Evolutionary conservation across 2,797 vertebrate genomes (phyloP).

Genomic region (Gymnoscopelus microlampas): DNA sequence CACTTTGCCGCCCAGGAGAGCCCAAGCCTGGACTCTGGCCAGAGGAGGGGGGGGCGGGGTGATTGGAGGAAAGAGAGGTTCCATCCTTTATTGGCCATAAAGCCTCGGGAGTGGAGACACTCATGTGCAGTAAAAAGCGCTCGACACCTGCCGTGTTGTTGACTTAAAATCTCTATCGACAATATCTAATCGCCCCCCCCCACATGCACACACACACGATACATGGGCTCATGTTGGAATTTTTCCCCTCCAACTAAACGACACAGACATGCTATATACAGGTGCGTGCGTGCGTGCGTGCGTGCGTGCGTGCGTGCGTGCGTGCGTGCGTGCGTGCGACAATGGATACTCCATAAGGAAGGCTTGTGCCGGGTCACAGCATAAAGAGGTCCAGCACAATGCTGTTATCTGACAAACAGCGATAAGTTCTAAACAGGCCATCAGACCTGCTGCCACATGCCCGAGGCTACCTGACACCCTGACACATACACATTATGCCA

Average conservation of each 20-base stretch:
- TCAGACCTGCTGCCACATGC: conserved; percentile 58
- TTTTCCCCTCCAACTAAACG: conserved; percentile 64
- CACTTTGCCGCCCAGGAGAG: conserved; percentile 1
- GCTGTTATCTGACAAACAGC: conserved; percentile 41
- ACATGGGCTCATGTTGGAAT: conserved; percentile 85
- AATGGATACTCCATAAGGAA: conserved; percentile 34
- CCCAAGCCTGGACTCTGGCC: conserved; percentile 60
- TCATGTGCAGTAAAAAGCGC: conserved; percentile 69
- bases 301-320: neutral
- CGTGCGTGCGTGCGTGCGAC: neutral
- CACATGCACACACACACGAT: conserved; percentile 64
- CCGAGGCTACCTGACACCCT: conserved; percentile 27
- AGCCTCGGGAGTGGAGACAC: conserved; percentile 60
- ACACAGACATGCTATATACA: conserved; percentile 74
- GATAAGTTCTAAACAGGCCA: conserved; percentile 35
- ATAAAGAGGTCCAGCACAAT: conserved; percentile 33
- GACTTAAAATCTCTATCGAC: conserved; percentile 90
- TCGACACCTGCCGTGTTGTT: conserved; percentile 90
- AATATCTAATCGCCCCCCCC: conserved; percentile 85
- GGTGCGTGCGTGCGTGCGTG: conserved; percentile 43
- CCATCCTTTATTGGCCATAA: conserved; percentile 73
- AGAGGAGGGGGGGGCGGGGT: conserved; percentile 28
- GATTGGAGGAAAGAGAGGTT: conserved; percentile 31
- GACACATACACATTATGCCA: conserved; percentile 30
- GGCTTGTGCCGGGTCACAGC: conserved; percentile 40